phyloP scores from a whole-genome alignment of 92 coral and sea anemone genomes.

The Phenganax subtilis region DNA sequence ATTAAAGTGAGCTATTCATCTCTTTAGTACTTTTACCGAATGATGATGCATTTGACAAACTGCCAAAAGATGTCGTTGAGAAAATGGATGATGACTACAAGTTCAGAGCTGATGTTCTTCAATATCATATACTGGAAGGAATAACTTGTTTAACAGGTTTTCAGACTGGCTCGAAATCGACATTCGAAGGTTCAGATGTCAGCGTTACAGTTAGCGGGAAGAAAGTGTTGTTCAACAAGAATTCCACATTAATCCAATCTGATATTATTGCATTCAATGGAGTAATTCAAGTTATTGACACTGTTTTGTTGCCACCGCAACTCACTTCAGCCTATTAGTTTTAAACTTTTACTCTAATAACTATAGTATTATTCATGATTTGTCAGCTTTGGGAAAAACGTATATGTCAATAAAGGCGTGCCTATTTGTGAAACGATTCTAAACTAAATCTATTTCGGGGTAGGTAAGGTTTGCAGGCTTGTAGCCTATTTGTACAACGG shows the following conservation, averaged over 20 bases:
- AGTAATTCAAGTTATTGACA: constrained; percentile 28
- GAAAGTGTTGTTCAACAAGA: constrained; percentile 18
- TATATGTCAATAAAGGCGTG: too few relatives aligned
- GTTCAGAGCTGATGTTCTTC: neutral
- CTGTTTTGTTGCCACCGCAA: constrained; percentile 28
- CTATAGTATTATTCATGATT: neutral
- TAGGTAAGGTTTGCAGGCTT: too few relatives aligned
- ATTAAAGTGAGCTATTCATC: neutral
- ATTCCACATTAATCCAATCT: constrained; percentile 30
- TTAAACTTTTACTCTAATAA: neutral
- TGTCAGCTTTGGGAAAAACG: neutral
- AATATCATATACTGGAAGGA: constrained; percentile 20
- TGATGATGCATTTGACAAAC: constrained; percentile 30
- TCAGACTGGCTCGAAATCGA: neutral
- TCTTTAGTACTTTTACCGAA: constrained; percentile 26
- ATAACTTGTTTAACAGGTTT: constrained; percentile 22
- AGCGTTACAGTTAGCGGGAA: constrained; percentile 16
- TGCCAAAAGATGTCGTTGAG: constrained; percentile 12
- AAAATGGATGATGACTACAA: constrained; percentile 6
- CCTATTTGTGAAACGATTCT: too few relatives aligned
- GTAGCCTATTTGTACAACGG: too few relatives aligned
- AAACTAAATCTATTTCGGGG: too few relatives aligned
- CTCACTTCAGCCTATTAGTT: neutral
- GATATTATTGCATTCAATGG: constrained; percentile 33
- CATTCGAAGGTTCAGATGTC: constrained; percentile 9